Base-by-base conservation (phyloP, 1,140 invertebrate species). In the Mamestra configurata region DNA sequence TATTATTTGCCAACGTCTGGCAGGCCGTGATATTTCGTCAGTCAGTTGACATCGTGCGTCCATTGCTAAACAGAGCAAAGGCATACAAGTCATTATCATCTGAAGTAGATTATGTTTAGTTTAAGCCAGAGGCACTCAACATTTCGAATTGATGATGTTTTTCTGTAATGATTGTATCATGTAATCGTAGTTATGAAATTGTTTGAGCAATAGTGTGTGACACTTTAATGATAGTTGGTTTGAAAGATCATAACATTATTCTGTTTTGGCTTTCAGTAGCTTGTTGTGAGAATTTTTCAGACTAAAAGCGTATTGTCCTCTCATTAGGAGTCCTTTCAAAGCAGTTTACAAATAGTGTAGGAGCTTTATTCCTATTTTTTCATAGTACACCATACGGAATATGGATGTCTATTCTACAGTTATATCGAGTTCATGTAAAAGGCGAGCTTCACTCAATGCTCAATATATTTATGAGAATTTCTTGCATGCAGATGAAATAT, bases 1-100 rank as follows among this genome's bases (percentile, higher is more conserved):
- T 51, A 53, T 72, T 51, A 57, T 57, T 73, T 59, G 71, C 31
- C 71, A 73, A 73, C 59, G 27, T 27, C 10, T 51, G 70, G 51
- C 31, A 13, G 31, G 49, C 49, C 49, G 27, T 59, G 53, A 35
- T 35, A 59, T 76, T 76, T 61, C 73, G 43, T 49, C 55, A 76
- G 20, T 7, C 57, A 64, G 49, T 73, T 73, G 57, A 76, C 57
- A 76, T 76, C 57, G 57, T 61, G 37, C 20, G 66, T 24, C 4
- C 40, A 15, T 46, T 70, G 55, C 55, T 76, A 46, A 76, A 76
- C 73, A 35, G 57, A 64, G 55, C 57, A 35, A 10, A 59, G 37
- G 35, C 22, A 49, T 37, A 35, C 15, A 61, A 37, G 8, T 61
- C 66, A 70, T 70, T 70, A 70, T 40, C 66, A 70, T 70, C 13